Evolutionary conservation across 2,797 vertebrate genomes (phyloP), one percentile per base, ranked within the genome.

Genomic region (Thaleichthys pacificus): DNA sequence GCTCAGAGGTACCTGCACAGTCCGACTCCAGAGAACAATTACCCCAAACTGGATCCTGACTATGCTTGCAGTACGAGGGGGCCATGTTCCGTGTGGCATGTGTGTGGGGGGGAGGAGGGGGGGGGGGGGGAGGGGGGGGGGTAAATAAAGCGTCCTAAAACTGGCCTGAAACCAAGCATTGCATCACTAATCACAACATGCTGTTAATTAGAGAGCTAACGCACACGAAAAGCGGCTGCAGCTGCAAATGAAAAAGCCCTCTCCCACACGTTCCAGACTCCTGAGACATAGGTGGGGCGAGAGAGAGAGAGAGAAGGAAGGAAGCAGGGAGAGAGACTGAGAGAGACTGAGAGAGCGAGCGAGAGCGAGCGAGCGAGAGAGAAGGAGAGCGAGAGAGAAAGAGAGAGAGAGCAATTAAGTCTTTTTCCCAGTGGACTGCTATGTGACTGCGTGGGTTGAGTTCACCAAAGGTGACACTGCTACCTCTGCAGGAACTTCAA

Each of bases 381-480:
- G 35, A n/a, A 19, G 22, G 62, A 28, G 9, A 30, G 28, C 4
- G 14, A 12, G 7, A 12, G 5, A 19, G 35, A 24, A 0, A 30
- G 32, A 19, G 24, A 72, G 82, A 61, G 57, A 49, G 4, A 49
- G 83, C 81, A 89, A 88, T 89, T 88, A 89, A 81, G 74, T 70
- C 56, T 19, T 49, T 82, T 70, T 78, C 82, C 78, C 79, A 35
- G 54, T 82, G 80, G 80, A 76, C 79, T 76, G 78, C 70, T 81
- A 38, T 80, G 81, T 81, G 82, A 81, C 68, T 51, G 79, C 35
- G 85, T 86, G 80, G 85, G 87, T 72, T 76, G 77, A 77, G 88
- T 87, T 86, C 85, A 86, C 71, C 30, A 49, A 70, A 75, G 83
- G 80, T 81, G 85, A 82, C 70, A 71, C 66, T 30, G 78, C 80